phyloP scores from a whole-genome alignment of 2,113 vertebrate genomes.

The Peromyscus polionotus region DNA sequence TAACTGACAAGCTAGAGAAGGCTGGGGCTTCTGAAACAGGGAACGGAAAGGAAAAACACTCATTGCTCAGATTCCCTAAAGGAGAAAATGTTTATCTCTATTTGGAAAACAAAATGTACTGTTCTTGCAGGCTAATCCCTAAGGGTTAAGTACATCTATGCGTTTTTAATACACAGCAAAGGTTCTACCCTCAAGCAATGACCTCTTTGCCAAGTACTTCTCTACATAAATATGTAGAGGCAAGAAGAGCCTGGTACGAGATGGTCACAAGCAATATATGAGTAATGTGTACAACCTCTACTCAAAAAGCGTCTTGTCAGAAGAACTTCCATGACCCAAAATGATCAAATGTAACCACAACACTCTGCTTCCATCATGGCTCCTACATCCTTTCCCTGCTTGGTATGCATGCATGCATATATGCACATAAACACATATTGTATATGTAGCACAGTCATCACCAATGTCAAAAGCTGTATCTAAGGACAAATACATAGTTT shows the following conservation, averaged over 20 bases:
- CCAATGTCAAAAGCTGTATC: background rate
- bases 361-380: background rate
- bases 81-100: slow-evolving; percentile 57
- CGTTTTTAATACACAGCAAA: slow-evolving; percentile 42
- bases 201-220: background rate
- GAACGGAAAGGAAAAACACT: slow-evolving; percentile 57
- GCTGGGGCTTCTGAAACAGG: slow-evolving; percentile 44
- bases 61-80: slow-evolving; percentile 63
- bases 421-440: background rate
- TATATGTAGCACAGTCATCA: background rate
- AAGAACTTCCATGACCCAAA: background rate
- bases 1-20: slow-evolving; percentile 65
- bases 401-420: too few relatives aligned
- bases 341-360: background rate
- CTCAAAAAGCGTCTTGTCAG: background rate
- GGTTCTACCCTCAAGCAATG: background rate
- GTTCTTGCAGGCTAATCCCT: slow-evolving; percentile 55
- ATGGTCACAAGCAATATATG: background rate
- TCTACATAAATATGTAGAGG: background rate
- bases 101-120: slow-evolving; percentile 62
- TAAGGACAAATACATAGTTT: background rate
- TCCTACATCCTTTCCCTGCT: background rate
- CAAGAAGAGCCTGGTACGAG: background rate
- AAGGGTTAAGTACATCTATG: slow-evolving; percentile 62
- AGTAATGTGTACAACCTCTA: background rate